Evolutionary conservation across 1,140 invertebrate genomes (phyloP).

Genomic region (Drosophila pseudoananassae): DNA sequence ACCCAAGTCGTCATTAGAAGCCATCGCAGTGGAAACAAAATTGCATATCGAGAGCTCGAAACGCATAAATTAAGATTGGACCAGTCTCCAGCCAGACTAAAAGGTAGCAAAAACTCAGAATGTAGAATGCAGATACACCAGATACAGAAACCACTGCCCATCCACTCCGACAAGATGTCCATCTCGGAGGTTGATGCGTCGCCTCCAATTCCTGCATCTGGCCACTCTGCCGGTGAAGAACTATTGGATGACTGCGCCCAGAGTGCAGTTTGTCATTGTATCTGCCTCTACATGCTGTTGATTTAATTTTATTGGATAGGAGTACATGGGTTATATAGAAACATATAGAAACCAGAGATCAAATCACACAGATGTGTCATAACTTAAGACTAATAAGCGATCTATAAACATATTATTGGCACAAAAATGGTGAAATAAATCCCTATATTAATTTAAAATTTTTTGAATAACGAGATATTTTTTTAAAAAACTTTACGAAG

Average conservation of each 20-base stretch:
- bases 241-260: conserved; percentile 39
- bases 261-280: conserved; percentile 53
- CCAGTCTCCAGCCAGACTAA: conserved; percentile 42
- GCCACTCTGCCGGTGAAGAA: conserved; percentile 3
- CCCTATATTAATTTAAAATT: too few species aligned
- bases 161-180: conserved; percentile 15
- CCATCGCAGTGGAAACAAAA: conserved; percentile 34
- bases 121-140: conserved; percentile 44
- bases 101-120: conserved; percentile 31
- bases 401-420: too few species aligned
- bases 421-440: too few species aligned
- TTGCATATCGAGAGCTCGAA: conserved; percentile 46
- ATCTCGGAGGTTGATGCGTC: conserved; percentile 18
- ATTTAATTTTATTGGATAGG: not conserved
- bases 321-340: conserved; percentile 14
- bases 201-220: not conserved
- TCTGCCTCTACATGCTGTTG: conserved; percentile 20
- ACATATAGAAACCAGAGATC: not conserved
- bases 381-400: too few species aligned
- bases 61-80: conserved; percentile 48
- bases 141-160: conserved; percentile 23
- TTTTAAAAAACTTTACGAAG: too few species aligned
- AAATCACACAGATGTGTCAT: too few species aligned
- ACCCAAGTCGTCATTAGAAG: conserved; percentile 40
- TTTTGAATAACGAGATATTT: too few species aligned